Percentiles rank a stretch among this genome's conserved stretches.
Evolutionary conservation across 2,797 vertebrate species (phyloP).

Genomic region (Eidolon dupreanum): DNA sequence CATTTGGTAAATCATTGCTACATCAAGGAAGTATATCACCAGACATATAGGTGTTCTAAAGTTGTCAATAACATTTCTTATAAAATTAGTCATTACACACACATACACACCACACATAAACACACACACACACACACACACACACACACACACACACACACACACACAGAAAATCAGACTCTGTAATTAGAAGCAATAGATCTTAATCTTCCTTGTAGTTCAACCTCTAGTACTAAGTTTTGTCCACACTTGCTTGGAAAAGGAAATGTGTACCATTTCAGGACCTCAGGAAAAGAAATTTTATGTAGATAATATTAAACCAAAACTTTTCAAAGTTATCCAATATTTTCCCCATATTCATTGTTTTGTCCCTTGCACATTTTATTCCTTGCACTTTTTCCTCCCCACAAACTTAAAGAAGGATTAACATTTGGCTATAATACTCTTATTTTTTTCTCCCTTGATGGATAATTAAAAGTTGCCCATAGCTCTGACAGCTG

Average conservation of each 20-base stretch:
- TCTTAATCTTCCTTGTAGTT: neutral
- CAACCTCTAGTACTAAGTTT: neutral
- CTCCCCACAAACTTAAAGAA: neutral
- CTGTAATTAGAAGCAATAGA: neutral
- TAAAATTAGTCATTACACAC: neutral
- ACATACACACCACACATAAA: neutral
- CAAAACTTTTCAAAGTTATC: neutral
- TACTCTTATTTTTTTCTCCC: neutral
- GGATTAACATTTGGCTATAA: neutral
- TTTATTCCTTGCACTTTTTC: neutral
- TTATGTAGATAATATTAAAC: neutral
- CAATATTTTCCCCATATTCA: neutral
- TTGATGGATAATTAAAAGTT: constrained; percentile 62
- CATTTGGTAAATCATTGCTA: neutral
- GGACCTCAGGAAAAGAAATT: neutral
- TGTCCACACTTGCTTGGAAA: neutral
- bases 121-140: rapidly evolving
- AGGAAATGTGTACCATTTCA: neutral
- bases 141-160: neutral
- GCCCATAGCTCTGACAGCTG: neutral
- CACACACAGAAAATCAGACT: neutral
- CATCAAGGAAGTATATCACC: neutral
- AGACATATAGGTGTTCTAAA: neutral
- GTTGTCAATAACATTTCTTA: neutral
- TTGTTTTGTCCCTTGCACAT: neutral